Conservation (phyloP, 2,797 vertebrate species). For the Ctenopoma multispine region DNA sequence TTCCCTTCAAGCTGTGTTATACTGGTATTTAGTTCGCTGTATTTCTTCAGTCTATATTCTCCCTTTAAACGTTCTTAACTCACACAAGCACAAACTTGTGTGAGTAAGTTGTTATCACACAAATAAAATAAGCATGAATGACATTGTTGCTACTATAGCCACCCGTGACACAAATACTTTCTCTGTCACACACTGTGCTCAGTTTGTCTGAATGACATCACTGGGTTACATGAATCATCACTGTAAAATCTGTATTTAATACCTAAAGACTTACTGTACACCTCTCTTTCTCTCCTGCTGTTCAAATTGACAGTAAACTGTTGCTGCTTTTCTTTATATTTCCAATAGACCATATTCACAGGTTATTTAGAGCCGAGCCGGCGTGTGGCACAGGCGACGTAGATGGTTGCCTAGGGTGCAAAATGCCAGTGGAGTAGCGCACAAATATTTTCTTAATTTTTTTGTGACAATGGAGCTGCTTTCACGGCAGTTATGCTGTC, state of each 20-base stretch:
- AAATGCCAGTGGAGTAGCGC: no score
- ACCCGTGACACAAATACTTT: slow-evolving; percentile 18
- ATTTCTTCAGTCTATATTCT: not conserved
- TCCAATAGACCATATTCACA: not conserved
- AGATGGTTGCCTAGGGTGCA: no score
- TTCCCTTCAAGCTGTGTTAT: not conserved
- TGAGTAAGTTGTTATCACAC: not conserved
- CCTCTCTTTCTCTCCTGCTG: slow-evolving; percentile 15
- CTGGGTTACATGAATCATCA: slow-evolving; percentile 24
- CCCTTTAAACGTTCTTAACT: not conserved
- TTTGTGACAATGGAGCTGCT: no score
- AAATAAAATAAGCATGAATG: slow-evolving; percentile 10
- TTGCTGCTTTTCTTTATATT: slow-evolving; percentile 5
- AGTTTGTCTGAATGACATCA: slow-evolving; percentile 16
- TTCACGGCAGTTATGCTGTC: no score
- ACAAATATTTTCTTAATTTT: no score
- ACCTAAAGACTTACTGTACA: not conserved
- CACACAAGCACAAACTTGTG: not conserved
- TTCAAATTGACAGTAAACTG: not conserved
- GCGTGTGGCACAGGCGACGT: no score
- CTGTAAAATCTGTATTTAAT: slow-evolving; percentile 7
- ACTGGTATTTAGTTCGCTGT: not conserved
- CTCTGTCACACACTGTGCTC: not conserved
- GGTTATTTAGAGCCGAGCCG: not conserved
- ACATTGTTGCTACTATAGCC: slow-evolving; percentile 7